phyloP scores from a whole-genome alignment of 2,888 invertebrate species.

The Noctua fimbriata region DNA sequence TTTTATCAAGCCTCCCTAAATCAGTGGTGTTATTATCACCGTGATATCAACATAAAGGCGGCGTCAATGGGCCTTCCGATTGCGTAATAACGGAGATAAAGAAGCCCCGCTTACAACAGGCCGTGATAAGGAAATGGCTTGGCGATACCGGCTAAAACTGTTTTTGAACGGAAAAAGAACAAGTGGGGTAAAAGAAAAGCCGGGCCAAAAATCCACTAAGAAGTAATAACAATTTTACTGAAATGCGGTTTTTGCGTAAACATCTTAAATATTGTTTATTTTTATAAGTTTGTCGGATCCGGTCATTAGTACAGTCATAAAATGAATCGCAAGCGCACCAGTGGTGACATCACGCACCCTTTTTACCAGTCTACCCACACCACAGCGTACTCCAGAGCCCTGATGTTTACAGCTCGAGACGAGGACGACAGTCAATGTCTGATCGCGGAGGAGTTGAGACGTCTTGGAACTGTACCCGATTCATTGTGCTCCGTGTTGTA shows the following conservation, averaged over 20 bases:
- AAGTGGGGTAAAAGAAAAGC: constrained; percentile 11
- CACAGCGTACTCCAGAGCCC: too few species aligned
- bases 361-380: too few species aligned
- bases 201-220: neutral
- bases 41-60: constrained; percentile 53
- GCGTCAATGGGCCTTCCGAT: constrained; percentile 49
- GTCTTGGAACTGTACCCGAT: too few species aligned
- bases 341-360: too few species aligned
- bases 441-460: too few species aligned
- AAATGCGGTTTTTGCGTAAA: neutral
- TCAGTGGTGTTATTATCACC: constrained; percentile 65
- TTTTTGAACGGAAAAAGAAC: constrained; percentile 11
- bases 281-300: too few species aligned
- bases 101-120: constrained; percentile 28
- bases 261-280: too few species aligned
- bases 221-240: neutral
- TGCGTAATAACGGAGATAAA: constrained; percentile 40
- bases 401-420: too few species aligned
- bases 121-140: constrained; percentile 42
- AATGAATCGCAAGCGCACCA: too few species aligned
- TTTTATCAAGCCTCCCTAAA: constrained; percentile 57
- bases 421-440: too few species aligned
- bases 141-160: constrained; percentile 32
- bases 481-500: too few species aligned
- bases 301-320: too few species aligned